Conservation (phyloP, 2,888 invertebrate species). For the Apotomis turbidana region DNA sequence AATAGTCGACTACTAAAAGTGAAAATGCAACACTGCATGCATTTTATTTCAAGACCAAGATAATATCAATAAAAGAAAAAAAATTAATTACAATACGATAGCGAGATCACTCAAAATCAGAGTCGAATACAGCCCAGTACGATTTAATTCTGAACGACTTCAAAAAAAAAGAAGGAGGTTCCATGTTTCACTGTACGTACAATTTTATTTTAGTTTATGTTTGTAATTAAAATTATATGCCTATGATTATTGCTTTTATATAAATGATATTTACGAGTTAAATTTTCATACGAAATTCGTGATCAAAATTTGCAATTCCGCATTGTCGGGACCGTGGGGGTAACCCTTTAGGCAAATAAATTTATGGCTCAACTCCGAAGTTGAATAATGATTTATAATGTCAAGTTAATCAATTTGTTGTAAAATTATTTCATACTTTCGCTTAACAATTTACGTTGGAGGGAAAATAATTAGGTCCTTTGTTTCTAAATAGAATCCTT, state of each 20-base stretch:
- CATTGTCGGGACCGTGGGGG: not conserved
- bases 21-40: no score
- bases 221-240: no score
- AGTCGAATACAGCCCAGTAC: no score
- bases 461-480: constrained; percentile 17
- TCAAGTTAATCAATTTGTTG: not conserved
- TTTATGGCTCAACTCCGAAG: not conserved
- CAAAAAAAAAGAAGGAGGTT: no score
- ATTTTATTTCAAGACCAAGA: no score
- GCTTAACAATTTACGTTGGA: not conserved
- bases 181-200: no score
- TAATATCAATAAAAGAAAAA: no score
- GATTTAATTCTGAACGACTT: no score
- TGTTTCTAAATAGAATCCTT: not conserved
- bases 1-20: no score
- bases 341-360: not conserved
- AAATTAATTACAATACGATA: no score
- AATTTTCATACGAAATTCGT: not conserved
- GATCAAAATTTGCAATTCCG: not conserved
- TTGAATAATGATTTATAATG: not conserved
- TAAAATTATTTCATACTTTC: not conserved
- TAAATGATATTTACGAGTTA: not conserved
- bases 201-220: no score
- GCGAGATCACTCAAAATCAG: no score
- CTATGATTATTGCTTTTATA: not conserved